Conservation (phyloP, 2,888 invertebrate genomes). For the Glyphotaelius pellucidus region DNA sequence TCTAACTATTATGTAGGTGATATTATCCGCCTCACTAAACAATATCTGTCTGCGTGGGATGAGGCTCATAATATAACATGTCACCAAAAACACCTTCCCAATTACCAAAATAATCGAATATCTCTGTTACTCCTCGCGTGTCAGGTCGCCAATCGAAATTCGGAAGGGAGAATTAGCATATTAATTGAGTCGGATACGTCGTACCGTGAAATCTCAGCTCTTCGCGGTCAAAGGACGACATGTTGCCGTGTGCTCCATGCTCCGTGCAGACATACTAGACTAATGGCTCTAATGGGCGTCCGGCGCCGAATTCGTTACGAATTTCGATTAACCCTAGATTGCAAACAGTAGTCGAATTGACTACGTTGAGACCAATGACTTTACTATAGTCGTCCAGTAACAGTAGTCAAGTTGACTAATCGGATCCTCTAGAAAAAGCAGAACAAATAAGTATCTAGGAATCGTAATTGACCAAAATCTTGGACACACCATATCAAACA, state of each 20-base stretch:
- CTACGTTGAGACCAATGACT: no score
- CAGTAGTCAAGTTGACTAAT: no score
- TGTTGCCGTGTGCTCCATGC: neutral
- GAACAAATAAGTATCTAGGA: no score
- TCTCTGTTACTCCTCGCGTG: neutral
- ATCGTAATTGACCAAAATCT: no score
- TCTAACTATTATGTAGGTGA: no score
- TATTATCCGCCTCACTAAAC: no score
- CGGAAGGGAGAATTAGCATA: constrained; percentile 19
- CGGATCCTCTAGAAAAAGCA: no score
- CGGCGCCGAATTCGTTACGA: neutral
- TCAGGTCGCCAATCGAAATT: constrained; percentile 17
- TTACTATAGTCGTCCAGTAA: no score
- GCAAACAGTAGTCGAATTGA: no score
- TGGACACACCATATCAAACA: no score
- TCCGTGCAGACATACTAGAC: neutral
- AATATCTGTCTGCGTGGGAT: neutral
- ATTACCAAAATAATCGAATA: constrained; percentile 2
- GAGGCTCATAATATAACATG: neutral
- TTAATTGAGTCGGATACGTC: constrained; percentile 18
- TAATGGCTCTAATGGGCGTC: neutral
- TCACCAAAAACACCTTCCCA: neutral
- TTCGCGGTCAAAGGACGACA: neutral
- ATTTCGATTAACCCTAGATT: neutral
- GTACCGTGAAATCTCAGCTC: neutral